Evolutionary conservation across 1,140 invertebrate genomes (phyloP).

Genomic region (Tetranychus urticae): DNA sequence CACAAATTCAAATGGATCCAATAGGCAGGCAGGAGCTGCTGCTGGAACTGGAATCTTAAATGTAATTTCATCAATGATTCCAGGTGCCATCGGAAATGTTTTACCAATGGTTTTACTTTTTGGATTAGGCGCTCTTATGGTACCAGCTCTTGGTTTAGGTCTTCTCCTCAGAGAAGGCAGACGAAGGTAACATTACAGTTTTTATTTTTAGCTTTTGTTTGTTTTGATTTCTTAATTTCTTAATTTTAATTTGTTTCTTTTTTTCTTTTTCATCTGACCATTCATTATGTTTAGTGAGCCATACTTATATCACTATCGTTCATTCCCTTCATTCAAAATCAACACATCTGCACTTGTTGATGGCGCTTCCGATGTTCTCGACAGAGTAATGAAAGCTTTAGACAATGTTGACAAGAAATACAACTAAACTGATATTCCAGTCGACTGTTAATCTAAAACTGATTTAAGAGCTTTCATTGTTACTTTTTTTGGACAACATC

Average conservation of each 20-base stretch:
- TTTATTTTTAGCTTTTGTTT: background rate
- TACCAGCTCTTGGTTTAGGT: background rate
- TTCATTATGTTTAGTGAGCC: background rate
- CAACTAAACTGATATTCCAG: background rate
- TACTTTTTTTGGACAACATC: too few species aligned
- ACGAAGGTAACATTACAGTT: background rate
- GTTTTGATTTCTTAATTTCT: background rate
- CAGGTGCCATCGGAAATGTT: background rate
- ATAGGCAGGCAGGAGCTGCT: background rate
- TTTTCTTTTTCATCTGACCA: background rate
- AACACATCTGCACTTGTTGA: slow-evolving; percentile 11
- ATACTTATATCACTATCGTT: slow-evolving; percentile 1
- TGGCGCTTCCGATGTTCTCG: slow-evolving; percentile 11
- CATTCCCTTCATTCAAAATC: slow-evolving; percentile 8
- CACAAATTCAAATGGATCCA: background rate
- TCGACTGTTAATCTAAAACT: too few species aligned
- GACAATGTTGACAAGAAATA: slow-evolving; percentile 15
- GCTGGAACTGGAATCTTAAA: background rate
- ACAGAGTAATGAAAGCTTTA: slow-evolving; percentile 12
- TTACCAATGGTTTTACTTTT: background rate
- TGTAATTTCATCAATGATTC: background rate
- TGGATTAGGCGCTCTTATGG: background rate
- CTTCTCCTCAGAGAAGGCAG: background rate
- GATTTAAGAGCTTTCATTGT: too few species aligned
- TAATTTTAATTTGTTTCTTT: background rate